Conservation (phyloP, 1,140 invertebrate genomes). For the Tetraneura akinire region DNA sequence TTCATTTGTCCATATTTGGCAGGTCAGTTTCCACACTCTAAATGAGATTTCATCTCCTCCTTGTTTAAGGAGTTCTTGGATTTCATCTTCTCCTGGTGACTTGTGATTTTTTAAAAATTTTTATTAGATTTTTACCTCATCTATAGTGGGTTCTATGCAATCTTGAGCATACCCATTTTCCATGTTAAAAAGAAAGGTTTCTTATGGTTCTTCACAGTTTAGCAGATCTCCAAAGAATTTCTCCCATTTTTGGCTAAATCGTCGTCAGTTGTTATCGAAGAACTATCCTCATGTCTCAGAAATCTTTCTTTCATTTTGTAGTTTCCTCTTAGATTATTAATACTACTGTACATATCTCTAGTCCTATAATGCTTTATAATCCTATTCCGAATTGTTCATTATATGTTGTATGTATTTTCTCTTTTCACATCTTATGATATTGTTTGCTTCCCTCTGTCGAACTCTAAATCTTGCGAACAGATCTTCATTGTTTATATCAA, state of each 20-base stretch:
- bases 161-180: background rate
- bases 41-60: background rate
- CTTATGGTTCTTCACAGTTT: background rate
- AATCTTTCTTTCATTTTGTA: background rate
- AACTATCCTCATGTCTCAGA: background rate
- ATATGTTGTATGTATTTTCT: no score
- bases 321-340: background rate
- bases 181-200: background rate
- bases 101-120: background rate
- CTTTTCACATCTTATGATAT: no score
- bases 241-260: background rate
- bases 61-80: background rate
- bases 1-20: background rate
- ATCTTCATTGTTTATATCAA: no score
- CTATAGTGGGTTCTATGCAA: background rate
- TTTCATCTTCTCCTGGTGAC: background rate
- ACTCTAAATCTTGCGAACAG: no score
- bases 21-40: background rate
- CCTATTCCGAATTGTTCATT: no score
- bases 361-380: no score
- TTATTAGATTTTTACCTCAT: background rate
- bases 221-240: background rate
- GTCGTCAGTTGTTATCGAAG: conserved; percentile 1
- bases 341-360: no score
- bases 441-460: no score